Conservation (phyloP, 2,888 invertebrate species). For the Blastobasis adustella region DNA sequence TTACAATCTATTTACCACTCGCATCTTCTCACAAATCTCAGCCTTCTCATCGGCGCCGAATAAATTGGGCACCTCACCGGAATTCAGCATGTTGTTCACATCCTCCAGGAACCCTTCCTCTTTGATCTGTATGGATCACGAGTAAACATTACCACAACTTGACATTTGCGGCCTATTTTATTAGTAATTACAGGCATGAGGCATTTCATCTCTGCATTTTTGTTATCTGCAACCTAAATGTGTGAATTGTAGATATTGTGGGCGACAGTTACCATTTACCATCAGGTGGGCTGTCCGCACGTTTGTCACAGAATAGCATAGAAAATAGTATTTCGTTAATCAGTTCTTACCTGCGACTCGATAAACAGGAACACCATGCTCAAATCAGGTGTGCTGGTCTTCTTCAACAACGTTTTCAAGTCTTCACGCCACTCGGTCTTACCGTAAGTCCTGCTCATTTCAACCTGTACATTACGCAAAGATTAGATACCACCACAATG, state of each 20-base stretch:
- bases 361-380: conserved; percentile 93
- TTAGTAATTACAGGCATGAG: no score
- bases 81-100: conserved; percentile 92
- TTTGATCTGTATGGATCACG: conserved; percentile 79
- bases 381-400: conserved; percentile 87
- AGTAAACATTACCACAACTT: not conserved
- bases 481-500: no score
- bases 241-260: no score
- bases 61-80: conserved; percentile 95
- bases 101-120: conserved; percentile 95
- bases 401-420: conserved; percentile 85
- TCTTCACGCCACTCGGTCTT: conserved; percentile 93
- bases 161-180: no score
- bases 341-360: conserved; percentile 84
- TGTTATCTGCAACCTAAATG: no score
- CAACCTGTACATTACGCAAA: conserved; percentile 76
- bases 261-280: no score
- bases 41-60: conserved; percentile 89
- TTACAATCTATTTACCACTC: conserved; percentile 55
- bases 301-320: no score
- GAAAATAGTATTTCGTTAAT: no score
- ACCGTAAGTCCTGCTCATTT: conserved; percentile 91
- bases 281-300: no score
- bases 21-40: conserved; percentile 95
- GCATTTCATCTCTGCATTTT: no score